A percentile compares a stretch with the other conserved stretches of the same genome.
These are phyloP conservation scores for Drosophila antonietae DNA, from an alignment of 2,888 invertebrate genomes.

Conservation along the genomic window DNA sequence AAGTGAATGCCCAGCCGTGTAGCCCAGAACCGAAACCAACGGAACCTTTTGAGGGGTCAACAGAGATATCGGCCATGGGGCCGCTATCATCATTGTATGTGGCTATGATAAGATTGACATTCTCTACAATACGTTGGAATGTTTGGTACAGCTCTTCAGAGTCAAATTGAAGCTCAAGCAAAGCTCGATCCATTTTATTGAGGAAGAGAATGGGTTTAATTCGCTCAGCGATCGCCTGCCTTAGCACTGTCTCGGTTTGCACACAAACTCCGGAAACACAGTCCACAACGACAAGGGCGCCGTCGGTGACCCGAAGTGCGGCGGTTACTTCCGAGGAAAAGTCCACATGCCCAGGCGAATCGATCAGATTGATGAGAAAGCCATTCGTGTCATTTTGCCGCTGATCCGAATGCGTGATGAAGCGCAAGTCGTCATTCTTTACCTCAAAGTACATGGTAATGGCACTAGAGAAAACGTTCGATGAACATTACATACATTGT, in stretches of 20 bases:
- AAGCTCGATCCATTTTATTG: constrained; percentile 99
- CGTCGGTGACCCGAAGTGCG: constrained; percentile 99
- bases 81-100: constrained; percentile 99
- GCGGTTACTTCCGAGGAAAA: constrained; percentile 99
- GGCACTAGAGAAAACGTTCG: constrained; percentile 86
- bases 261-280: constrained; percentile 99
- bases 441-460: constrained; percentile 99
- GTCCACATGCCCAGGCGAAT: constrained; percentile 99
- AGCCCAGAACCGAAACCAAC: constrained; percentile 99
- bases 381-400: constrained; percentile 95
- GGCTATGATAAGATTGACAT: constrained; percentile 99
- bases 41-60: constrained; percentile 98
- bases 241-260: constrained; percentile 98
- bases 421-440: constrained; percentile 95
- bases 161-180: constrained; percentile 97
- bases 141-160: constrained; percentile 99
- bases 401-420: constrained; percentile 96
- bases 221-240: constrained; percentile 99
- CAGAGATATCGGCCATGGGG: constrained; percentile 99
- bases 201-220: constrained; percentile 99
- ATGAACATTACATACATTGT: not conserved
- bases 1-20: constrained; percentile 99
- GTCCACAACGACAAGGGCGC: constrained; percentile 99
- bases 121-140: constrained; percentile 99
- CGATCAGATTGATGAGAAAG: constrained; percentile 99